A percentile compares a stretch with the other conserved stretches of the same genome.
Evolutionary conservation across 2,888 invertebrate genomes (phyloP).

Genomic region (Nemoura dubitans): DNA sequence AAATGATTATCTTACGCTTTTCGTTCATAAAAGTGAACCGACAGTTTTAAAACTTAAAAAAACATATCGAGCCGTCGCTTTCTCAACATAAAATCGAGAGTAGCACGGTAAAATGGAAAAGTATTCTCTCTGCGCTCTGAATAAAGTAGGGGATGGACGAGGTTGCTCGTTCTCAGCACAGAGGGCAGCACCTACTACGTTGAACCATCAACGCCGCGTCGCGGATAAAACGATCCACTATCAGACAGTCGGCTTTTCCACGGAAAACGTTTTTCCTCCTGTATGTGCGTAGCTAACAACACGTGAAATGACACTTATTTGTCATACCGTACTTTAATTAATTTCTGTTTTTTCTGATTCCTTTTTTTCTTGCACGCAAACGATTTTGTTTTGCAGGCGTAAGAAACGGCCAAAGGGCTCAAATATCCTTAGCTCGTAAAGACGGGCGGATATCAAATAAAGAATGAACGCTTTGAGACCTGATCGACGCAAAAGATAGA

Average conservation of each 20-base stretch:
- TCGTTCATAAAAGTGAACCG: too few species aligned
- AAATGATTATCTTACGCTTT: too few species aligned
- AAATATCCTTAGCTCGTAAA: neutral
- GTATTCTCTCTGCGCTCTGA: neutral
- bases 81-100: neutral
- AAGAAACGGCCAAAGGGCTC: neutral
- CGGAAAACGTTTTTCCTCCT: too few species aligned
- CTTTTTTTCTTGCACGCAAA: neutral
- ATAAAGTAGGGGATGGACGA: too few species aligned
- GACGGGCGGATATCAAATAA: conserved; percentile 10
- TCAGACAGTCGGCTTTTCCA: too few species aligned
- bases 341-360: neutral
- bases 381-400: neutral
- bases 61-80: too few species aligned
- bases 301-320: neutral
- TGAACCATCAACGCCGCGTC: too few species aligned
- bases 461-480: neutral
- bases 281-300: too few species aligned
- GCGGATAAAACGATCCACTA: too few species aligned
- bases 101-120: conserved; percentile 16
- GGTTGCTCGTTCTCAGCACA: too few species aligned
- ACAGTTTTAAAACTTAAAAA: too few species aligned
- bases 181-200: too few species aligned
- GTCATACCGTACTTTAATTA: neutral
- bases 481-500: conserved; percentile 13